Percentiles rank a stretch among this genome's conserved stretches.
phyloP scores from a whole-genome alignment of 2,888 invertebrate species.

The Dynastes grantii region DNA sequence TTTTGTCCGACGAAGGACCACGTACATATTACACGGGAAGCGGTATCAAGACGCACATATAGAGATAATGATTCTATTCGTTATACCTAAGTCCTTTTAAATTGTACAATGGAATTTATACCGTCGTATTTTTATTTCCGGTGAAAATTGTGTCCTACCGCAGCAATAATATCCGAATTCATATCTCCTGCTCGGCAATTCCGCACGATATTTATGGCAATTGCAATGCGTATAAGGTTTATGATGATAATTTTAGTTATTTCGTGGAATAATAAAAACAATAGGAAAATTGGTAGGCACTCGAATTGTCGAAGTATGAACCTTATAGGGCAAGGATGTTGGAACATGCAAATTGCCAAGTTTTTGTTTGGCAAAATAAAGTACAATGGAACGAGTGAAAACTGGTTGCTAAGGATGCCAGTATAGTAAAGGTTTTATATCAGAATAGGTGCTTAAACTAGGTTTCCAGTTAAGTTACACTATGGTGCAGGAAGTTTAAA shows the following conservation, averaged over 20 bases:
- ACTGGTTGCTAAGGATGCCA: no score
- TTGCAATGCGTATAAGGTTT: background rate
- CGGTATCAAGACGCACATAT: slow-evolving; percentile 12
- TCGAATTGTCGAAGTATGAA: no score
- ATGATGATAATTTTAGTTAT: background rate
- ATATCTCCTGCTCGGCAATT: slow-evolving; percentile 12
- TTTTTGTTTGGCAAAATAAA: no score
- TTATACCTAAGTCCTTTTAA: slow-evolving; percentile 41
- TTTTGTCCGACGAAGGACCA: background rate
- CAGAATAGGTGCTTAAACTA: no score
- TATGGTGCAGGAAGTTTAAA: no score
- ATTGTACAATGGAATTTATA: slow-evolving; percentile 35
- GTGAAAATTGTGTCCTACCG: slow-evolving; percentile 21
- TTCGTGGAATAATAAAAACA: background rate
- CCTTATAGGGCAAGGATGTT: no score
- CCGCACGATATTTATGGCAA: slow-evolving; percentile 18
- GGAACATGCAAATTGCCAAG: no score
- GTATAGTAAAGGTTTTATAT: no score
- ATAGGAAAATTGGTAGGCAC: background rate
- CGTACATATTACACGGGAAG: background rate
- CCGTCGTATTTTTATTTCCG: slow-evolving; percentile 30
- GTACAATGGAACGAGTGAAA: no score
- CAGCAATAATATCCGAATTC: slow-evolving; percentile 18
- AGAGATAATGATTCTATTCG: slow-evolving; percentile 38
- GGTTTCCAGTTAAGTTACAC: no score